Evolutionary conservation across 1,140 invertebrate genomes (phyloP).

Genomic region (Cataglyphis hispanica): DNA sequence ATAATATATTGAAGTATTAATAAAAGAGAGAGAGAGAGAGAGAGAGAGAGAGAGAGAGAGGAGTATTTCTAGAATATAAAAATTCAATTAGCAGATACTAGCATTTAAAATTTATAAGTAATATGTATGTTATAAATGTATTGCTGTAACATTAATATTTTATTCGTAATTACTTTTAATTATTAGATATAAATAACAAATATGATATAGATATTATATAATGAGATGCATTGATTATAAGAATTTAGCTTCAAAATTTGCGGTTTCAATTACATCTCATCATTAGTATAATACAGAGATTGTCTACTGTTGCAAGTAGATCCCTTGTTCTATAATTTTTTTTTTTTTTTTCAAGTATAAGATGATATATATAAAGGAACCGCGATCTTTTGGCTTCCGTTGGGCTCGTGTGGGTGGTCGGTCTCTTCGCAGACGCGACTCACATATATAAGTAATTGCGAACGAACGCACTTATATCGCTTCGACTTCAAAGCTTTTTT

Average conservation of each 20-base stretch:
- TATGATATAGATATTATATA: neutral
- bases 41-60: too few species aligned
- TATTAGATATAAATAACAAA: neutral
- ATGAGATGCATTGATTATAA: constrained; percentile 8
- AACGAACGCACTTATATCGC: neutral
- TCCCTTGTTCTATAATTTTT: neutral
- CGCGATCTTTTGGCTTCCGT: neutral
- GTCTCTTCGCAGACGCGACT: constrained; percentile 29
- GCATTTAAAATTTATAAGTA: neutral
- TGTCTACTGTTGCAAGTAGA: neutral
- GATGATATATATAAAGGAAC: neutral
- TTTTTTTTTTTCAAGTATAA: neutral
- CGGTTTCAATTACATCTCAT: neutral
- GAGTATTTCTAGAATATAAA: neutral
- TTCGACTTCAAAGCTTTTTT: constrained; percentile 27
- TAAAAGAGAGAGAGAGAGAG: neutral
- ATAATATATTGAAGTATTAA: constrained; percentile 4
- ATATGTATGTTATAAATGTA: neutral
- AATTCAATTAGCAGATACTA: neutral
- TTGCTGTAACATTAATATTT: neutral
- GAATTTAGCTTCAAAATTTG: neutral
- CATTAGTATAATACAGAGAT: neutral
- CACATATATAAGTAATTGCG: constrained; percentile 53
- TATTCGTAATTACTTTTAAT: constrained; percentile 4
- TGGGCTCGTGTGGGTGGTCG: constrained; percentile 15